Percentiles rank a stretch among this genome's conserved stretches.
These are phyloP conservation scores for Solen grandis DNA, from an alignment of 1,140 invertebrate species.

Conservation along the genomic window DNA sequence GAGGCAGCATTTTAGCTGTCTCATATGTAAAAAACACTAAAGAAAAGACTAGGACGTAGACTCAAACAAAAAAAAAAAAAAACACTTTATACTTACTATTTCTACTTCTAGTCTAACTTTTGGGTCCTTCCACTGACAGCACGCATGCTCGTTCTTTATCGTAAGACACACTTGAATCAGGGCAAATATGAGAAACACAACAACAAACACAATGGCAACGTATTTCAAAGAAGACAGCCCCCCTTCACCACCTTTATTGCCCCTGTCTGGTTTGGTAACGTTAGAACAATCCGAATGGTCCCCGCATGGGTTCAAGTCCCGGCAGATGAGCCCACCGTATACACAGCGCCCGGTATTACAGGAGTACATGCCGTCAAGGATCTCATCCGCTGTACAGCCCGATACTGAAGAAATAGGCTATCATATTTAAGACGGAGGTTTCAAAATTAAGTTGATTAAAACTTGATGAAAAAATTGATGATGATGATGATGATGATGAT, in stretches of 20 bases:
- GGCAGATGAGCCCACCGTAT: constrained; percentile 22
- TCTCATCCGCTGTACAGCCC: constrained; percentile 13
- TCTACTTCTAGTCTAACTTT: background rate
- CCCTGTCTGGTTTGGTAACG: background rate
- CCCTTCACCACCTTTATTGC: background rate
- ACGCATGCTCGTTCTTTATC: constrained; percentile 21
- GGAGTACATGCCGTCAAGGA: constrained; percentile 6
- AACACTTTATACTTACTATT: too few relatives aligned
- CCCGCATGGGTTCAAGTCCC: constrained; percentile 46
- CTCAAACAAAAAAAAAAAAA: too few relatives aligned
- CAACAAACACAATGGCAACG: constrained; percentile 12
- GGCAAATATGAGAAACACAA: constrained; percentile 38
- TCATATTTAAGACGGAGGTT: too few relatives aligned
- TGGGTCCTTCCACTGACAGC: background rate
- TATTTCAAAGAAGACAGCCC: constrained; percentile 11
- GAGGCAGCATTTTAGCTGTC: too few relatives aligned
- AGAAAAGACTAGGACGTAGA: too few relatives aligned
- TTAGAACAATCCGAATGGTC: constrained; percentile 21
- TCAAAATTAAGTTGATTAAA: too few relatives aligned
- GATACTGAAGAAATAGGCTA: constrained; percentile 20
- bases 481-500: too few relatives aligned
- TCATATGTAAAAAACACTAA: too few relatives aligned
- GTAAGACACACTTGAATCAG: constrained; percentile 26
- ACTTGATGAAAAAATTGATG: too few relatives aligned
- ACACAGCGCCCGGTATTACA: constrained; percentile 37